These are phyloP conservation scores for Beris chalybata DNA, from an alignment of 2,888 invertebrate genomes.

Conservation along the genomic window DNA sequence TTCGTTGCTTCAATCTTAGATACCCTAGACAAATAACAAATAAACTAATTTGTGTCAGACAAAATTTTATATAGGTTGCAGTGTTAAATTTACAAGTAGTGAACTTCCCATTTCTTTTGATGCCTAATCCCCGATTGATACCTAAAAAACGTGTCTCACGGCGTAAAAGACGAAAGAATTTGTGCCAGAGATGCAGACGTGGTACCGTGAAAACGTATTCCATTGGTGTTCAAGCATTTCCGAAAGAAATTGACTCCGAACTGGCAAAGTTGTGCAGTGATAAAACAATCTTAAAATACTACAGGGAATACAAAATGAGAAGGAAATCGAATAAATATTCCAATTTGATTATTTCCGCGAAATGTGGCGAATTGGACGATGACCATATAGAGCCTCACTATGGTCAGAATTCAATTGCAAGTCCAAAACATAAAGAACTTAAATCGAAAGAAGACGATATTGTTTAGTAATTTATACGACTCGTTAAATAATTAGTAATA, in stretches of 20 bases:
- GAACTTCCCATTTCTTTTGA: not conserved
- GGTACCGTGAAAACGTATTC: conserved; percentile 20
- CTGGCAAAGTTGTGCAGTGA: conserved; percentile 16
- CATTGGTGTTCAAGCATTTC: conserved; percentile 24
- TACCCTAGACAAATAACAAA: too few species aligned
- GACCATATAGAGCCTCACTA: conserved; percentile 10
- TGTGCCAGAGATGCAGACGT: not conserved
- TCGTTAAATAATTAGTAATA: not conserved
- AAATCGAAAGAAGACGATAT: not conserved
- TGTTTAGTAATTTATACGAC: not conserved
- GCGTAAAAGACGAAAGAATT: not conserved
- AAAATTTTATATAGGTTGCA: too few species aligned
- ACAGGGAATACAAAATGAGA: conserved; percentile 25
- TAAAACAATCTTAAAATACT: conserved; percentile 6
- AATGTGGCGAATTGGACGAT: conserved; percentile 1
- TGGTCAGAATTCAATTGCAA: conserved; percentile 1
- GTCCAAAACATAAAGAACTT: conserved; percentile 8
- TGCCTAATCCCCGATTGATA: not conserved
- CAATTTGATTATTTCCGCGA: conserved; percentile 28
- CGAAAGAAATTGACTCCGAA: conserved; percentile 27
- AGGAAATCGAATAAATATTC: conserved; percentile 26
- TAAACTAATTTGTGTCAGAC: too few species aligned
- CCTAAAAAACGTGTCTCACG: not conserved
- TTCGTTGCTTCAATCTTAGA: too few species aligned
- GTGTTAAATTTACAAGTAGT: too few species aligned